Percentiles rank a stretch among this genome's conserved stretches.
Conservation (phyloP, 2,113 vertebrate genomes). For the Sprattus sprattus region DNA sequence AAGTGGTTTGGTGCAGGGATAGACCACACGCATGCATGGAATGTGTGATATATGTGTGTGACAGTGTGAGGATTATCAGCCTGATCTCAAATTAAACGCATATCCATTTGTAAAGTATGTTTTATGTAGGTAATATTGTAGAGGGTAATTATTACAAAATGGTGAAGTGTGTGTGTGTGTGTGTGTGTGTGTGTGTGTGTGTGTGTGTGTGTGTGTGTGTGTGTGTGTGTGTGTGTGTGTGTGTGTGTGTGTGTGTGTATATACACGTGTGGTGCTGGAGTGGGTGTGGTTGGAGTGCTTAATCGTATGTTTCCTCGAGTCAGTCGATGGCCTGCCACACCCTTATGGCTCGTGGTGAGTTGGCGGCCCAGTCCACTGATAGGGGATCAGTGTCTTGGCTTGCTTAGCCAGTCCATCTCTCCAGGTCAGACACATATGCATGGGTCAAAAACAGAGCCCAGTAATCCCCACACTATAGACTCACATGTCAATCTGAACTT, state of each 20-base stretch:
- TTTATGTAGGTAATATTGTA: not conserved
- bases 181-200: not conserved
- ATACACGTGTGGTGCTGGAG: not conserved
- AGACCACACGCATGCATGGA: too few species aligned
- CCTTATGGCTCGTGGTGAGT: not conserved
- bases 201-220: not conserved
- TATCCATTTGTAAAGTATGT: too few species aligned
- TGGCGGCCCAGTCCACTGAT: not conserved
- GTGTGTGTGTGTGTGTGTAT: not conserved
- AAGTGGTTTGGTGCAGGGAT: too few species aligned
- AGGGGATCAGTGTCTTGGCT: not conserved
- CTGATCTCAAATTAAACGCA: too few species aligned
- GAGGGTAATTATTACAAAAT: not conserved
- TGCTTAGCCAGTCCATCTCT: not conserved
- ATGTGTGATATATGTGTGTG: not conserved
- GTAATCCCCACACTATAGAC: not conserved
- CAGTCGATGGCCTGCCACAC: not conserved
- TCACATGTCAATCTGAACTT: not conserved
- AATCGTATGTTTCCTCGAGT: not conserved
- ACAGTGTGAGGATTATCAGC: not conserved
- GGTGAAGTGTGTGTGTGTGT: conserved; percentile 16
- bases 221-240: conserved; percentile 14
- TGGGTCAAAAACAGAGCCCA: not conserved
- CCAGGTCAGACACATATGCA: not conserved
- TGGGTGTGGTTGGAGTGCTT: not conserved